phyloP scores from a whole-genome alignment of 2,888 invertebrate species.

The Syrista parreyssii region DNA sequence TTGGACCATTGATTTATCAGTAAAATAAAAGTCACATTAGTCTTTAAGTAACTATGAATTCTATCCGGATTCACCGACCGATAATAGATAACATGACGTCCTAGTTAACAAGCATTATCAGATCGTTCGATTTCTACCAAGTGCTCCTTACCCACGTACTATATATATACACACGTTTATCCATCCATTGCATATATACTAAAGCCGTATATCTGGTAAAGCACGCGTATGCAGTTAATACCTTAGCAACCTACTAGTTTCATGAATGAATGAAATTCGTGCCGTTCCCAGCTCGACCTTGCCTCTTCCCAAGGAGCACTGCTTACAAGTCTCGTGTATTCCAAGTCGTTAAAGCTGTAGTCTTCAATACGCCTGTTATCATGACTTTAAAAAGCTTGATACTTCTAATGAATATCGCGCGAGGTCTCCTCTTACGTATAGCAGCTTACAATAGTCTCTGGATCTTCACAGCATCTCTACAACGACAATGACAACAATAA shows the following conservation, averaged over 20 bases:
- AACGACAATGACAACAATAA: background rate
- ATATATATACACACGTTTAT: background rate
- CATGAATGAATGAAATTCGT: constrained; percentile 17
- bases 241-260: background rate
- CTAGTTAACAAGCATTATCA: constrained; percentile 23
- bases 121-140: background rate
- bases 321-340: background rate
- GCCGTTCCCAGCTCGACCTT: background rate
- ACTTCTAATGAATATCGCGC: background rate
- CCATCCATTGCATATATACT: background rate
- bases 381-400: background rate
- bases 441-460: background rate
- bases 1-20: background rate
- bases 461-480: background rate
- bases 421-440: background rate
- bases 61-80: constrained; percentile 34
- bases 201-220: background rate
- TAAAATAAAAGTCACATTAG: constrained; percentile 25
- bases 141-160: background rate
- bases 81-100: constrained; percentile 32
- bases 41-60: constrained; percentile 21
- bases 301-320: background rate
- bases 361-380: background rate
- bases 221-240: background rate
- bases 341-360: background rate